phyloP scores from a whole-genome alignment of 2,888 invertebrate genomes.

The Euplagia quadripunctaria region DNA sequence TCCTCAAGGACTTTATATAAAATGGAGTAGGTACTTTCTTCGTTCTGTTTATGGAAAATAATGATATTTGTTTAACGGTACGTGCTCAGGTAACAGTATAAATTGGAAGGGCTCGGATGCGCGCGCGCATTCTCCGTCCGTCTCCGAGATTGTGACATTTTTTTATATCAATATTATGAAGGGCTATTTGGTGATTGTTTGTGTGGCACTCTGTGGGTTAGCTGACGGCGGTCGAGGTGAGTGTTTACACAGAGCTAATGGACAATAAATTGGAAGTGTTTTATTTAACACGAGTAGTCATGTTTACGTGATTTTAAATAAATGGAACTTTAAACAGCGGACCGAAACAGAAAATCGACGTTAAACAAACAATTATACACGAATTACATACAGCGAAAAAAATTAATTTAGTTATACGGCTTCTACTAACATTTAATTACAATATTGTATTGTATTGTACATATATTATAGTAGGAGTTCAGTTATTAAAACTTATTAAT shows the following conservation, averaged over 20 bases:
- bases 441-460: too few species aligned
- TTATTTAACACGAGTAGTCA: too few species aligned
- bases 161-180: slow-evolving; percentile 30
- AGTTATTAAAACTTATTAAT: too few species aligned
- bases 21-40: too few species aligned
- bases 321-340: too few species aligned
- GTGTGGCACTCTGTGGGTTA: slow-evolving; percentile 28
- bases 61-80: background rate
- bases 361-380: too few species aligned
- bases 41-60: background rate
- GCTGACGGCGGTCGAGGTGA: slow-evolving; percentile 31
- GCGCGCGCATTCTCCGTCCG: slow-evolving; percentile 28
- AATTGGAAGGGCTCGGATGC: slow-evolving; percentile 27
- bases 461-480: too few species aligned
- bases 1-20: background rate
- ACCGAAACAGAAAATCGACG: too few species aligned
- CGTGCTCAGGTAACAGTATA: slow-evolving; percentile 33
- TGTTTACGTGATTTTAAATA: too few species aligned
- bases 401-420: too few species aligned
- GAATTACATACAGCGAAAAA: too few species aligned
- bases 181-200: slow-evolving; percentile 28
- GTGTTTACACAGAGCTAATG: background rate
- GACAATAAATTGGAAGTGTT: background rate
- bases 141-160: slow-evolving; percentile 16
- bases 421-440: too few species aligned